Base-by-base conservation (phyloP, 2,797 vertebrate species). In the Crenuchus spilurus region DNA sequence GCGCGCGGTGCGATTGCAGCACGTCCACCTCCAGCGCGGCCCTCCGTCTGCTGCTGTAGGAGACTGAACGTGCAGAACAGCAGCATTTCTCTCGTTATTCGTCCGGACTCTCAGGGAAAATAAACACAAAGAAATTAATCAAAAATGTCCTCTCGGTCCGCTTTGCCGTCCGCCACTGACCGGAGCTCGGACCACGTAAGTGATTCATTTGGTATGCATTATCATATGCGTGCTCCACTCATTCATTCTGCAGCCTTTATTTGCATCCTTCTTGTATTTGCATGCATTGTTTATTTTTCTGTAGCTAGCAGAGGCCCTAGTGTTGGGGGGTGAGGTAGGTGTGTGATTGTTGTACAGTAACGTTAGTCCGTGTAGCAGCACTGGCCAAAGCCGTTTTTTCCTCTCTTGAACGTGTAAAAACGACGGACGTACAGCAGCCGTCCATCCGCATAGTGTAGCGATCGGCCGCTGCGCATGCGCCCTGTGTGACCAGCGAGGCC, bases 151-250 rank as follows among this genome's bases (percentile, higher is more conserved):
- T 91, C 92, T 88, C 93, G 95, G 73, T 94, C 94, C 83, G 93
- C 94, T 82, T 92, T 96, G 86, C 92, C 94, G 87, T 91, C 94
- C 79, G 94, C 94, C 78, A 94, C 93, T 90, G 95, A 96, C 87
- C 92, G 94, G 88, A 94, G 92, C 85, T 88, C 92, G 73, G 95
- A 95, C 80, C 87, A 94, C 90, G 95, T 95, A 94, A 95, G 95
- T 94, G 83, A 20, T n/a, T n/a, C n/a, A n/a, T n/a, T n/a, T n/a
- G n/a, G n/a, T n/a, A n/a, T n/a, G n/a, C n/a, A n/a, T n/a, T n/a
- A n/a, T n/a, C n/a, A n/a, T n/a, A n/a, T n/a, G n/a, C n/a, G n/a
- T n/a, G n/a, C n/a, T n/a, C n/a, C n/a, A n/a, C n/a, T n/a, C n/a
- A n/a, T n/a, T n/a, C n/a, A n/a, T n/a, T n/a, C n/a, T 48, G 44